Evolutionary conservation across 92 coral and sea anemone species (phyloP), one percentile per base, ranked within the genome.

Genomic region (Palythoa grandiflora): DNA sequence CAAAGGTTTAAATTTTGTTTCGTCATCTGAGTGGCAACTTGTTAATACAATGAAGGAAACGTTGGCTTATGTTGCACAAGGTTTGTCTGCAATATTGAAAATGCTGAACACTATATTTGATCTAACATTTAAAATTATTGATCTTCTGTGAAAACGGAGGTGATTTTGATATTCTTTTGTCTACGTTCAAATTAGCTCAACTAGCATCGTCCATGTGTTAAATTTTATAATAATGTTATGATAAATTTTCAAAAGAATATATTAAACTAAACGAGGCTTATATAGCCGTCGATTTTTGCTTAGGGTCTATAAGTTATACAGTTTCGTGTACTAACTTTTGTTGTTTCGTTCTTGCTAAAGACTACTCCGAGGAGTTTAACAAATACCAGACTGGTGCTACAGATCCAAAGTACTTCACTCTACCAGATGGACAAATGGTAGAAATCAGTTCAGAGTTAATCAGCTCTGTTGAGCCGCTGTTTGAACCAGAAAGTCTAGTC

Each of bases 21-120:
- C 98, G 8, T 95, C 98, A 11, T 97, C 99, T 40, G 98, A 96
- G 37, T 97, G 98, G 99, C 98, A 97, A 84, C 94, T 97, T 89
- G 99, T 97, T n/a, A 96, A 97, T 84, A 88, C 88, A 28, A 95
- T 97, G 78, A 97, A 97, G 83, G 96, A 95, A 87, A 94, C 74
- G 1, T 44, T 92, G 92, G 95, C 94, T 12, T 97, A 89, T 91
- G 93, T 97, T 57, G 92, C 99, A n/a, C 85, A 89, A 94, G 99
- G 99, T 93, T 50, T 47, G 85, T 71, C 16, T 57, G 0, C 70
- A 63, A 63, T 7, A 63, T 7, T 5, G 70, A 63, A 17, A 17
- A 17, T 63, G 6, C 70, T 8, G 10, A 14, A 14, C 14, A 59
- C 14, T 11, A 6, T 60, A 16, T 14, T 14, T 17, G 7, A 60